Evolutionary conservation across 1,140 invertebrate genomes (phyloP).

Genomic region (Cherax destructor): DNA sequence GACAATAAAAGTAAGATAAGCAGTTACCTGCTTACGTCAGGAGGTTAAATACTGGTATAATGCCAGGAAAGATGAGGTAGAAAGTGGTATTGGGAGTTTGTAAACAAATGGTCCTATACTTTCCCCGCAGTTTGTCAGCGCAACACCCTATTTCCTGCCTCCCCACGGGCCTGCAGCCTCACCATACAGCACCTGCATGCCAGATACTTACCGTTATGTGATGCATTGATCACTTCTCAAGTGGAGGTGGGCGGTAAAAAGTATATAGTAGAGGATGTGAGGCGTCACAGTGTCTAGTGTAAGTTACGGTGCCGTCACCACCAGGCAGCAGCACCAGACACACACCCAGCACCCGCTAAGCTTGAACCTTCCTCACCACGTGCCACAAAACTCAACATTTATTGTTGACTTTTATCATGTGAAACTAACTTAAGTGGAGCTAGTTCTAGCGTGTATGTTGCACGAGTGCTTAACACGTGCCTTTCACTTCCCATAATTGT

Average conservation of each 20-base stretch:
- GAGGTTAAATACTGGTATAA: not conserved
- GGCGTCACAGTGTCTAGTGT: slow-evolving; percentile 20
- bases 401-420: not conserved
- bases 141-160: too few species aligned
- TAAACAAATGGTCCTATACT: slow-evolving; percentile 19
- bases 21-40: too few species aligned
- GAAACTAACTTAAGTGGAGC: not conserved
- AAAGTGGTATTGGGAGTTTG: slow-evolving; percentile 14
- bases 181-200: not conserved
- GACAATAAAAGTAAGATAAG: too few species aligned
- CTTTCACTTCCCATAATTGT: too few species aligned
- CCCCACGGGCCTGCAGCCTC: not conserved
- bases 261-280: not conserved
- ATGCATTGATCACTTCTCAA: slow-evolving; percentile 8
- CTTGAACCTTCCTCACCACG: not conserved
- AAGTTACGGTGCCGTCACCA: not conserved
- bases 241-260: slow-evolving; percentile 12
- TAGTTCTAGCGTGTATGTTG: too few species aligned
- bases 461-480: too few species aligned
- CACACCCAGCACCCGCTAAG: not conserved
- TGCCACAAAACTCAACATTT: not conserved
- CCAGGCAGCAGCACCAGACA: not conserved
- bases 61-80: too few species aligned
- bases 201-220: slow-evolving; percentile 6
- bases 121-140: not conserved